Conservation (phyloP, 2,888 invertebrate species). For the Temnothorax ravouxi region DNA sequence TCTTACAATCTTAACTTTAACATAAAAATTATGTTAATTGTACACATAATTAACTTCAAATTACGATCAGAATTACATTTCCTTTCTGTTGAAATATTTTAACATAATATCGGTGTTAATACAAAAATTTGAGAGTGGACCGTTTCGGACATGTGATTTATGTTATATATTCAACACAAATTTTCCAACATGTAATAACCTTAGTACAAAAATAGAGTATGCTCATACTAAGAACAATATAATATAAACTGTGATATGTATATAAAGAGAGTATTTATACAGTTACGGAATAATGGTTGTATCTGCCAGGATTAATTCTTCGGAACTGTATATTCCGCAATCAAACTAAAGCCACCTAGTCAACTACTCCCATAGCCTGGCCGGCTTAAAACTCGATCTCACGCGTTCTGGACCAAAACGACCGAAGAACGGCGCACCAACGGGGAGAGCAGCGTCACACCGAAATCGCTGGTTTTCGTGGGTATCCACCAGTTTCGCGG, state of each 20-base stretch:
- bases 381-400: constrained; percentile 49
- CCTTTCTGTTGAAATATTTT: too few relatives aligned
- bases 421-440: background rate
- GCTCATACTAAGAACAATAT: background rate
- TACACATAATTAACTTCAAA: too few relatives aligned
- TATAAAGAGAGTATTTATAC: background rate
- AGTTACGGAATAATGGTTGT: background rate
- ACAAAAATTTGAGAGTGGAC: too few relatives aligned
- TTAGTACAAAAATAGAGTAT: background rate
- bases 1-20: too few relatives aligned
- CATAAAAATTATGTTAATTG: too few relatives aligned
- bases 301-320: constrained; percentile 31
- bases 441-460: background rate
- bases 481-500: constrained; percentile 48
- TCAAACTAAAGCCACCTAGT: constrained; percentile 35
- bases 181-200: background rate
- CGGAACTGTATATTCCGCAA: constrained; percentile 21
- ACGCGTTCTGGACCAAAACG: constrained; percentile 32
- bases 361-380: background rate
- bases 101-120: too few relatives aligned
- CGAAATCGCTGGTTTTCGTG: constrained; percentile 52
- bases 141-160: too few relatives aligned
- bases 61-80: too few relatives aligned
- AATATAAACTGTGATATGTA: background rate
- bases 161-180: too few relatives aligned